Base-by-base conservation (phyloP, 1,140 invertebrate species). In the Euborellia annulipes region DNA sequence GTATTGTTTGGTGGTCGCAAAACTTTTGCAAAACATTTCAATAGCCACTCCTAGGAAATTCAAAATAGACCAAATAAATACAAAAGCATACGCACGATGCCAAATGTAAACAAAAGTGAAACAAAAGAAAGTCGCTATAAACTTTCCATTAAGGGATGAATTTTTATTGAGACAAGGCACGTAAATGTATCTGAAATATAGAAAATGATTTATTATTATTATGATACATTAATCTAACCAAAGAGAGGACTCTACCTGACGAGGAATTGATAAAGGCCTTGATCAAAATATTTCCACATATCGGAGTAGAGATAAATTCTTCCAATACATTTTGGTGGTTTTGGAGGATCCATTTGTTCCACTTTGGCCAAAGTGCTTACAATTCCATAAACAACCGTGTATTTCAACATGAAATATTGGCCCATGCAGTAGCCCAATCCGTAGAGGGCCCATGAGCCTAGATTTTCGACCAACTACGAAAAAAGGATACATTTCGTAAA, bases 261-360 rank as follows among this genome's bases (percentile, higher is more conserved):
- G 46, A 94, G 71, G 70, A 94, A 95, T 53, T 73, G 73, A 58
- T 94, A 92, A 13, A 94, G 70, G 19, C 90, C 90, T 58, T 78
- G 72, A 69, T 95, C 90, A 70, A 95, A 95, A 59, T 85, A 75
- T 60, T 85, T 83, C 91, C 92, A 97, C 84, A 97, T 91, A 57
- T 92, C 82, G 1, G 91, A 91, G 66, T 93, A 95, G 14, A 85
- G 72, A 68, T 92, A 85, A 50, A 95, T 79, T 51, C 86, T 71
- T 18, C 79, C 81, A 49, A 94, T 82, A 60, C 92, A 97, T 57
- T 82, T 81, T 11, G 91, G 90, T 37, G 76, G 75, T 6, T 71
- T 64, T 1, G 87, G 87, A 16, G 86, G 75, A 17, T 74, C 59
- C 36, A 91, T 72, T 34, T 79, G 73, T 59, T 95, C 90, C 41